Base-by-base conservation (phyloP, 53 echinoderm and acorn worm genomes). In the Mesocentrotus franciscanus region DNA sequence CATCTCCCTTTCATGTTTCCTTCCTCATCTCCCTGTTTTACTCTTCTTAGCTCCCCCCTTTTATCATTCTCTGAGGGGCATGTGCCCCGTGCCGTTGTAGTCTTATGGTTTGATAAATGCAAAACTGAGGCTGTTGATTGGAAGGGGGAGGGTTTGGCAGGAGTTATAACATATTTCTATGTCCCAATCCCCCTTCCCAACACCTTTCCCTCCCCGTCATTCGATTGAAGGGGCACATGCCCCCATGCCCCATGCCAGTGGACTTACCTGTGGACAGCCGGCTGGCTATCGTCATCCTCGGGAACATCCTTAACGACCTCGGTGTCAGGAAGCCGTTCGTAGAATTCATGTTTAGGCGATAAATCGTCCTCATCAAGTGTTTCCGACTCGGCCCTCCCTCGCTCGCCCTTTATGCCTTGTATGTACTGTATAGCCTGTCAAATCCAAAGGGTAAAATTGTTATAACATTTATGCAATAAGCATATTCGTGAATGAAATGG, bases 401-500 rank as follows among this genome's bases (percentile, higher is more conserved):
- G 95, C 14, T 98, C 96, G 9, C 96, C 90, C 87, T 97, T 98
- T 66, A 98, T 58, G 0, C 15, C 5, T 85, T 97, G 97, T n/a
- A 97, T 85, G 74, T 74, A 95, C 95, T 98, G 97, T 9, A 95
- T 94, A 16, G 98, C 98, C 98, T 98, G 91, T 36, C 4, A 30
- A 72, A 15, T 17, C 9, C 10, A 60, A 60, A 26, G 14, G 32
- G 61, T 9, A 89, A 84, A 10, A 9, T 36, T 18, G 20, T 78
- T 78, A 78, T 18, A 8, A 32, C 9, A 78, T 34, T 78, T 0
- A 29, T 29, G 78, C 26, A 78, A 78, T 14, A 13, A 29, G 14
- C 16, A 32, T 13, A 49, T 49, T 49, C 49, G 49, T 49, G 49
- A 49, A 49, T 49, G 6, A 49, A 49, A 49, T 49, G 49, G 49